These are phyloP conservation scores for Ophion slaviceki DNA, from an alignment of 2,888 invertebrate species.

Conservation along the genomic window DNA sequence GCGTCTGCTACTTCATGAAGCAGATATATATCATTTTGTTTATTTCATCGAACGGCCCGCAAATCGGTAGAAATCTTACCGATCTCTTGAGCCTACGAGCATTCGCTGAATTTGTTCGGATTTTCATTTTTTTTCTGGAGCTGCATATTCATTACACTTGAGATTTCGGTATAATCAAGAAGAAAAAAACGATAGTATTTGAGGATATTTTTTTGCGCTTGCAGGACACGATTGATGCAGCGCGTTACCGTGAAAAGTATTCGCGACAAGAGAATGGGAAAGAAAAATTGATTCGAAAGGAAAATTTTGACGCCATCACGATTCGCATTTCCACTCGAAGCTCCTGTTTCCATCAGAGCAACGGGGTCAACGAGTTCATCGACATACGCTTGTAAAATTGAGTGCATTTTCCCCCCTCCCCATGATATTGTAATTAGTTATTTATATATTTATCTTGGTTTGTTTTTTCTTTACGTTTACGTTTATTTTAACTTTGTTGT, in stretches of 20 bases:
- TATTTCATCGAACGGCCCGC: slow-evolving; percentile 13
- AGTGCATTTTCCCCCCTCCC: slow-evolving; percentile 20
- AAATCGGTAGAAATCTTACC: neutral
- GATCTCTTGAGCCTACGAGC: slow-evolving; percentile 7
- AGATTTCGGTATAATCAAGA: neutral
- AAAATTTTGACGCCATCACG: slow-evolving; percentile 19
- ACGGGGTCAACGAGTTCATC: neutral
- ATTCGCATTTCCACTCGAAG: slow-evolving; percentile 20
- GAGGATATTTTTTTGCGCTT: slow-evolving; percentile 25
- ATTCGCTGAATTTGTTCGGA: neutral
- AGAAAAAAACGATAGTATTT: slow-evolving; percentile 20
- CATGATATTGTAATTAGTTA: slow-evolving; percentile 36
- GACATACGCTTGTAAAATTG: slow-evolving; percentile 19
- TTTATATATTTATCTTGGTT: slow-evolving; percentile 40
- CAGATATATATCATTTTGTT: slow-evolving; percentile 51
- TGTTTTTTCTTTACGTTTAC: slow-evolving; percentile 17
- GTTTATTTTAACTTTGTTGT: slow-evolving; percentile 28
- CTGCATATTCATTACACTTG: neutral
- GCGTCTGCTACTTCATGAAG: slow-evolving; percentile 66
- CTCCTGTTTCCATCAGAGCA: neutral
- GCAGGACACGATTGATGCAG: slow-evolving; percentile 22
- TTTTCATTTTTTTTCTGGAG: neutral
- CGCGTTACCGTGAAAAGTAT: slow-evolving; percentile 19
- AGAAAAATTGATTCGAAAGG: slow-evolving; percentile 8
- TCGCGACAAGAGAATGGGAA: slow-evolving; percentile 5